Conservation (phyloP, 2,797 vertebrate genomes). For the Ctenochaetus hawaiiensis region DNA sequence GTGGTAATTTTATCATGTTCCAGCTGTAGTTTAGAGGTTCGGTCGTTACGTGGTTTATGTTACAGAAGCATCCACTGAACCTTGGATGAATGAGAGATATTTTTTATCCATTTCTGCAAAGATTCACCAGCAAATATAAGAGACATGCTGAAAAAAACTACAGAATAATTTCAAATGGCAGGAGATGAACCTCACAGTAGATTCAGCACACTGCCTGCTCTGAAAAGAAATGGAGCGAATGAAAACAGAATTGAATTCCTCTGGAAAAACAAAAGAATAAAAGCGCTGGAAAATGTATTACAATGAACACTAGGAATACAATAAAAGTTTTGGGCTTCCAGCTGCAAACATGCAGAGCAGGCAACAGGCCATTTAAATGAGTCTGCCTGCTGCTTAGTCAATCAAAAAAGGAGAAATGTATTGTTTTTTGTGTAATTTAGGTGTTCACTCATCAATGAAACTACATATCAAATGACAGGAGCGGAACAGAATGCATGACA, state of each 20-base stretch:
- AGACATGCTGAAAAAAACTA: conserved; percentile 42
- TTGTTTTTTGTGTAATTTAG: conserved; percentile 33
- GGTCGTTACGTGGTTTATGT: conserved; percentile 1
- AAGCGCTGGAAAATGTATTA: conserved; percentile 63
- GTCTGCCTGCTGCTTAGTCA: conserved; percentile 60
- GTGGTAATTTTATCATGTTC: conserved; percentile 8
- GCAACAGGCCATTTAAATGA: conserved; percentile 70
- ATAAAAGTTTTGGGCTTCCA: conserved; percentile 55
- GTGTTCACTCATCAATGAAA: conserved; percentile 50
- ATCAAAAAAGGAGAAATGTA: conserved; percentile 51
- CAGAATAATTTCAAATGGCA: conserved; percentile 63
- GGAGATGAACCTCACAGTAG: conserved; percentile 61
- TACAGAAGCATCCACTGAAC: conserved; percentile 10
- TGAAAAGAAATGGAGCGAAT: conserved; percentile 74
- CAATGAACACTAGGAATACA: conserved; percentile 54
- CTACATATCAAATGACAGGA: conserved; percentile 37
- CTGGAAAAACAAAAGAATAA: conserved; percentile 68
- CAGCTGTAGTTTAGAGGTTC: conserved; percentile 18
- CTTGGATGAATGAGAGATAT: conserved; percentile 16
- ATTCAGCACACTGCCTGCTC: conserved; percentile 49
- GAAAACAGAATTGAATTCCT: conserved; percentile 76
- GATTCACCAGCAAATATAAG: conserved; percentile 52
- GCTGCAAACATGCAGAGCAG: conserved; percentile 64
- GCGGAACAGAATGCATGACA: conserved; percentile 34
- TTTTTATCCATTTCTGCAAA: conserved; percentile 52